Base-by-base conservation (phyloP, 2,888 invertebrate genomes). In the Stenolophus ochropezus region DNA sequence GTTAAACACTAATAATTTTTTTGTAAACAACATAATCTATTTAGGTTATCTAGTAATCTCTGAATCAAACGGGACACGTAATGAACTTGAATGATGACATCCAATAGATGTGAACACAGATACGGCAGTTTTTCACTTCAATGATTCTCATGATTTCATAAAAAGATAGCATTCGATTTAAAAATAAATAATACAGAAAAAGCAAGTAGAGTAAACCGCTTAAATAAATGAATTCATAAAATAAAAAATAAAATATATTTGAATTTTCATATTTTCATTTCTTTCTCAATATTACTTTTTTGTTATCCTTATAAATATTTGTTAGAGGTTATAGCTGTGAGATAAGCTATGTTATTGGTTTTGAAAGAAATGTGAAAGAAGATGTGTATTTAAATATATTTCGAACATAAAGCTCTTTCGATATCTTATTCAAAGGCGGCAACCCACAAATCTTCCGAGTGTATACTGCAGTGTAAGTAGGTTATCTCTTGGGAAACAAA, bases 11-110 rank as follows among this genome's bases (percentile, higher is more conserved):
- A 33, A 33, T 33, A 33, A 33, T 33, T 33, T 5, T 33, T 33
- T 33, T 33, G 16, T n/a, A n/a, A 65, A 65, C 14, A 65, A 65
- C 25, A 14, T 25, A 25, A n/a, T 65, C 65, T 25, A 65, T 25
- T 3, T 65, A 65, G 33, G 65, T 65, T 33, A 33, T 33, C 65
- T 65, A n/a, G 65, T 58, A 33, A 33, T 33, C 33, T 2, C 33
- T 51, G 1, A n/a, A 16, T 51, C 51, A 51, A 51, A 51, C n/a
- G 5, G 33, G 33, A 33, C 33, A 2, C 33, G 1, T 8, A 33
- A 33, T 33, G n/a, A n/a, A n/a, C n/a, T n/a, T 33, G 3, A 8
- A 33, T 33, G 33, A 33, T 33, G 33, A 33, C 33, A 1, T 8
- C 6, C 33, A 33, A 33, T 33, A 8, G 33, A 33, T 33, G 5